phyloP scores from a whole-genome alignment of 1,140 invertebrate species.

The Drosophila santomea region DNA sequence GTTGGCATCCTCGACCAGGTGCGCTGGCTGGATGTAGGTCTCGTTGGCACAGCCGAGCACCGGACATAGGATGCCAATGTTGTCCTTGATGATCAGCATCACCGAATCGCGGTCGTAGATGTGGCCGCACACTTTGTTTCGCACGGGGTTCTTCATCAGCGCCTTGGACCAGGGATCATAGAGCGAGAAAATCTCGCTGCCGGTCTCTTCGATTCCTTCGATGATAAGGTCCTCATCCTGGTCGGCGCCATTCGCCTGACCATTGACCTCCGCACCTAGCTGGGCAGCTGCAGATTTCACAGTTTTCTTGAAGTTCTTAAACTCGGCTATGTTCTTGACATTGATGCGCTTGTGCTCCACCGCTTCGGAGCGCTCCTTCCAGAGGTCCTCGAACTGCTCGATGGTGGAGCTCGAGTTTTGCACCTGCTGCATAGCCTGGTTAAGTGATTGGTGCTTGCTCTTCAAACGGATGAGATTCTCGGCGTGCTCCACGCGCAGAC shows the following conservation, averaged over 20 bases:
- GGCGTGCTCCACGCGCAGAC: conserved; percentile 6
- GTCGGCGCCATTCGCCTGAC: neutral
- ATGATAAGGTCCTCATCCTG: conserved; percentile 16
- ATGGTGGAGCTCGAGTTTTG: conserved; percentile 12
- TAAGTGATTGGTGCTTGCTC: conserved; percentile 20
- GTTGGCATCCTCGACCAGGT: conserved; percentile 24
- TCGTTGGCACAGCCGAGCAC: conserved; percentile 47
- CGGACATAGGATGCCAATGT: conserved; percentile 35
- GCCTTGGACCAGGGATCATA: conserved; percentile 59
- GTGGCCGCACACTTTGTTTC: conserved; percentile 54
- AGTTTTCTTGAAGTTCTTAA: conserved; percentile 28
- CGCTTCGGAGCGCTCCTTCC: neutral
- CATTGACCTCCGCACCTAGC: neutral
- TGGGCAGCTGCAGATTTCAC: neutral
- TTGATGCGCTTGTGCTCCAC: conserved; percentile 15
- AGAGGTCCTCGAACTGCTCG: conserved; percentile 23
- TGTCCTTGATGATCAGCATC: conserved; percentile 24
- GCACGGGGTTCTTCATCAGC: conserved; percentile 48
- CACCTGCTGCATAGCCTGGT: conserved; percentile 1
- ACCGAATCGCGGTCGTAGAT: conserved; percentile 58
- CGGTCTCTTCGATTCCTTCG: conserved; percentile 9
- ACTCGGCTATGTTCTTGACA: conserved; percentile 29
- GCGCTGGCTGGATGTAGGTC: conserved; percentile 23
- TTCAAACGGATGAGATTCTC: conserved; percentile 33
- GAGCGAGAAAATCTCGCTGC: conserved; percentile 30